phyloP scores from a whole-genome alignment of 2,113 vertebrate genomes.

The Scatophagus argus region DNA sequence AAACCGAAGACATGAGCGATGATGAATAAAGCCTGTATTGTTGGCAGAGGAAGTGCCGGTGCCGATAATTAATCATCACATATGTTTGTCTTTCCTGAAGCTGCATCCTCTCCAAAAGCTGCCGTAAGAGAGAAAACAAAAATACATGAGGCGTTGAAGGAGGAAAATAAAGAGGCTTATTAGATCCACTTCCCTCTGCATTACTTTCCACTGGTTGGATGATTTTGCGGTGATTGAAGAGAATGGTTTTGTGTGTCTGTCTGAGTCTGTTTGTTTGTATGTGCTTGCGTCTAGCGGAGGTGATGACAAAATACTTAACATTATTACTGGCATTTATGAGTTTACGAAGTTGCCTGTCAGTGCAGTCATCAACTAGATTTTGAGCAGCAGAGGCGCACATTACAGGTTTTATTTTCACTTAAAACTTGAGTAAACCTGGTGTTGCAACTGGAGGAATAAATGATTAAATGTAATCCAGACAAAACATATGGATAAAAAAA shows the following conservation, averaged over 20 bases:
- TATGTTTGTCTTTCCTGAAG: conserved; percentile 83
- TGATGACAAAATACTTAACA: conserved; percentile 67
- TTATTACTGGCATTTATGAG: conserved; percentile 59
- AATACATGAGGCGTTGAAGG: conserved; percentile 69
- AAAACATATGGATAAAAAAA: not conserved
- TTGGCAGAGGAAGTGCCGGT: conserved; percentile 71
- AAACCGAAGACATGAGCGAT: conserved; percentile 47
- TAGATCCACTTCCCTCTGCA: conserved; percentile 73
- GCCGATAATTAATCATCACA: conserved; percentile 80
- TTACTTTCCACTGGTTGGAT: conserved; percentile 65
- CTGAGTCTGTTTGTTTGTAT: conserved; percentile 57
- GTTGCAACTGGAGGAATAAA: not conserved
- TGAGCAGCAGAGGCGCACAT: not conserved
- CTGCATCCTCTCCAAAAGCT: conserved; percentile 79
- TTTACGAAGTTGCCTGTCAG: conserved; percentile 42
- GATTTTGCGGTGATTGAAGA: conserved; percentile 57
- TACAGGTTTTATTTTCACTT: not conserved
- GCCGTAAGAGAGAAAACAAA: conserved; percentile 81
- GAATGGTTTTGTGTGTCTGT: conserved; percentile 50
- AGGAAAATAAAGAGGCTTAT: conserved; percentile 73
- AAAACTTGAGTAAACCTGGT: conserved; percentile 13
- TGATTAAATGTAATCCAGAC: conserved; percentile 14
- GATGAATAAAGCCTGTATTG: conserved; percentile 74
- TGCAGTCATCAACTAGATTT: conserved; percentile 31
- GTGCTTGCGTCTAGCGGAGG: conserved; percentile 50